Base-by-base conservation (phyloP, 1,140 invertebrate genomes). In the Hycleus cichorii region DNA sequence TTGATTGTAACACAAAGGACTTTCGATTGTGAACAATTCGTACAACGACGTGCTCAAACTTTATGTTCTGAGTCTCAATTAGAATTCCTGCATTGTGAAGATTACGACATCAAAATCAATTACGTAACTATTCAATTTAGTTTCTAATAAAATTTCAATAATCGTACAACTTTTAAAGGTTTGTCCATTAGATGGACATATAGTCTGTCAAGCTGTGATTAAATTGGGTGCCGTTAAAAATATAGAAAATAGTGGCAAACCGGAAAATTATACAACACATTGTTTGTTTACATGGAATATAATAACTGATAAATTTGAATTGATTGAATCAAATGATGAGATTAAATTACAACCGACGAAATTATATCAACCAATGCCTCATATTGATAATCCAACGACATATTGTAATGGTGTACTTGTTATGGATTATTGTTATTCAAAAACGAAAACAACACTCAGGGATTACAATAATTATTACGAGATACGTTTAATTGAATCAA, bases 21-120 rank as follows among this genome's bases (percentile, higher is more conserved):
- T 11, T 72, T 73, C 55, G 73, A 72, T 61, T 72, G 67, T 49
- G 73, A 74, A 59, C 73, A 74, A 49, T 74, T 74, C 50, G 67
- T 73, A 39, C 71, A 73, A 56, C 65, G 66, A 47, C 49, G 67
- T 52, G 70, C 72, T 24, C 69, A 74, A 56, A 63, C 65, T 43
- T 55, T 73, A 18, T 74, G 73, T 57, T 50, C 58, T 12, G 71
- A 74, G 48, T 58, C 67, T 24, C 62, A 72, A 39, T 61, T 73
- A 18, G 64, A 70, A 55, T 74, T 72, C 59, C 57, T 70, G 32
- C 67, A 73, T 62, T 74, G 71, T 58, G 69, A 69, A 49, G 73
- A 74, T 57, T 74, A 74, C 49, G 73, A 74, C 57, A 66, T 74
- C 48, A 70, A 70, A 67, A 59, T 74, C 58, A 58, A 70, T 38